Percentiles rank a stretch among this genome's conserved stretches.
phyloP scores from a whole-genome alignment of 2,797 vertebrate species.

The Buphagus erythrorhynchus region DNA sequence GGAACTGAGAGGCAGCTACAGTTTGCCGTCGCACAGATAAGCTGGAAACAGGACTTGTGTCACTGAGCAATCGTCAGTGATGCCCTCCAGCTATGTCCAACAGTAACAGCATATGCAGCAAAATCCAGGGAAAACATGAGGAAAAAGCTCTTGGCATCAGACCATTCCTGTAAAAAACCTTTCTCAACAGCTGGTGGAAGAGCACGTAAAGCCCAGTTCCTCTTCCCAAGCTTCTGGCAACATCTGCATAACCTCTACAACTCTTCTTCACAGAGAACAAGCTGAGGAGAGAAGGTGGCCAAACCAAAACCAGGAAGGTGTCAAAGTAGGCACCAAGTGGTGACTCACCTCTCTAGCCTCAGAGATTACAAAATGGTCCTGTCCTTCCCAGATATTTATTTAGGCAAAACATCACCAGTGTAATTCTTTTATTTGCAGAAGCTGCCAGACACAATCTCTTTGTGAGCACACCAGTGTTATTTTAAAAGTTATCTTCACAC shows the following conservation, averaged over 20 bases:
- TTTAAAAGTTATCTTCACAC: not conserved
- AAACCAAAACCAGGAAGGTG: not conserved
- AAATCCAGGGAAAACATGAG: not conserved
- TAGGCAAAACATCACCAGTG: not conserved
- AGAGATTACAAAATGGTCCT: not conserved
- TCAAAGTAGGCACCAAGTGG: not conserved
- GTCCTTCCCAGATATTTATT: not conserved
- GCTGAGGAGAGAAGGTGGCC: fast-evolving
- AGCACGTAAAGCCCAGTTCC: fast-evolving
- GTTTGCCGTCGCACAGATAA: not conserved
- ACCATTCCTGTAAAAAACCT: not conserved
- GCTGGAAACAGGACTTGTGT: not conserved
- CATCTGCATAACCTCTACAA: not conserved
- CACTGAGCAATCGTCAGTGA: not conserved
- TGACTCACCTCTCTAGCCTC: not conserved
- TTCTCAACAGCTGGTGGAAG: not conserved
- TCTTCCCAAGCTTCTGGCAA: not conserved
- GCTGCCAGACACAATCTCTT: not conserved
- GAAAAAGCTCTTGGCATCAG: not conserved
- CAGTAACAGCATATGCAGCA: not conserved
- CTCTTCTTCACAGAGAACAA: not conserved
- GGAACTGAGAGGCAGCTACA: not conserved
- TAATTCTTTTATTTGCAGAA: not conserved
- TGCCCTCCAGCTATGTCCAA: not conserved
- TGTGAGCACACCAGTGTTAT: not conserved